Evolutionary conservation across 1,140 invertebrate genomes (phyloP).

Genomic region (Caenorhabditis inopinata): DNA sequence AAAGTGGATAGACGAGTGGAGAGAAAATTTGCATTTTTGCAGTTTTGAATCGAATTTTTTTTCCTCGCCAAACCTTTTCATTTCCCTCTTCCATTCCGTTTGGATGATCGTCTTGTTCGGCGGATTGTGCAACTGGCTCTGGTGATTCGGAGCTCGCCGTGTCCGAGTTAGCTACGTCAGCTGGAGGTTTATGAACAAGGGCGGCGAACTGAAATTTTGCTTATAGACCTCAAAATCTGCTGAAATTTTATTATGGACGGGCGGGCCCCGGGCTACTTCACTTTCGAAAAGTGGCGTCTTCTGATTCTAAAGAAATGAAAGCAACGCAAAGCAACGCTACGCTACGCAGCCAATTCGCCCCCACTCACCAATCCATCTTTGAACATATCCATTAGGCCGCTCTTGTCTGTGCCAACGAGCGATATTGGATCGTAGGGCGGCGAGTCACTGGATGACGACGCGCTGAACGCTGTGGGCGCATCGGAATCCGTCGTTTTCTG

Average conservation of each 20-base stretch:
- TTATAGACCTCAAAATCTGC: no score
- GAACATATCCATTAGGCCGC: not conserved
- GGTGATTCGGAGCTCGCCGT: conserved; percentile 3
- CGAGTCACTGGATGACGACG: not conserved
- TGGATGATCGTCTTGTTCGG: not conserved
- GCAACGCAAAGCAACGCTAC: no score
- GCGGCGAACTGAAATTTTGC: not conserved
- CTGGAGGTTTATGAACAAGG: not conserved
- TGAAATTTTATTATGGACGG: no score
- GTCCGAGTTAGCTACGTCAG: not conserved
- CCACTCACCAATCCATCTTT: conserved; percentile 5
- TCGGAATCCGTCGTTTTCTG: conserved; percentile 18
- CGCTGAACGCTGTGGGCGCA: not conserved
- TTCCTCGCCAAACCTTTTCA: not conserved
- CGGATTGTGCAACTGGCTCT: not conserved
- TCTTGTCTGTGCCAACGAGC: not conserved
- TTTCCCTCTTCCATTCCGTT: not conserved
- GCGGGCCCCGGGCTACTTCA: no score
- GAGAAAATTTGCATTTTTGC: conserved; percentile 24
- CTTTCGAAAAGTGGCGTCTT: no score
- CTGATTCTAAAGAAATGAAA: no score
- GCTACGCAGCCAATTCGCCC: no score
- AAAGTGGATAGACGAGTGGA: not conserved
- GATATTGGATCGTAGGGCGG: conserved; percentile 6
- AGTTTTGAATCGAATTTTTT: not conserved